These are phyloP conservation scores for Acutogordius australiensis DNA, from an alignment of 2,888 invertebrate genomes.

Conservation along the genomic window DNA sequence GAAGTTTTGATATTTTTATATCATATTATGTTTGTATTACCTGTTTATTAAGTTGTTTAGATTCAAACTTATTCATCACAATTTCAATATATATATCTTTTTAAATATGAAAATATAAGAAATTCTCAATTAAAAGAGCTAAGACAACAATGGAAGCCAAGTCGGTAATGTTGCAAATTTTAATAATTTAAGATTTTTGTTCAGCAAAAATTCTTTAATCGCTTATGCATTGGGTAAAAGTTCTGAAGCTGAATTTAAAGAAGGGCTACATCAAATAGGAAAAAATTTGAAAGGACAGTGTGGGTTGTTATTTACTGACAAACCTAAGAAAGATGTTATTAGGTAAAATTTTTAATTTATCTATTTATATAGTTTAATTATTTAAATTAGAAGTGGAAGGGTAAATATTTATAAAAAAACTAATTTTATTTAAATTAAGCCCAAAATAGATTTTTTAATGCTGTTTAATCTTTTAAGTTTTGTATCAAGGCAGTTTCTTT, in stretches of 20 bases:
- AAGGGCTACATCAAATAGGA: background rate
- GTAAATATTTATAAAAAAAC: too few species aligned
- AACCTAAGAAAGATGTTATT: background rate
- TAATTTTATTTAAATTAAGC: too few species aligned
- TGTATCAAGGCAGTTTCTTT: too few species aligned
- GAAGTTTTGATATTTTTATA: conserved; percentile 2
- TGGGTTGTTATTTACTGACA: conserved; percentile 9
- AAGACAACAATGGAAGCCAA: background rate
- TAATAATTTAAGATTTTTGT: conserved; percentile 8
- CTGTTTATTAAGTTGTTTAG: too few species aligned
- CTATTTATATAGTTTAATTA: too few species aligned
- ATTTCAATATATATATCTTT: background rate
- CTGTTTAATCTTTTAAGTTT: too few species aligned
- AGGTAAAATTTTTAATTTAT: background rate
- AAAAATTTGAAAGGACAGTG: background rate
- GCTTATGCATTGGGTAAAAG: conserved; percentile 3
- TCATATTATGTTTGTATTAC: too few species aligned
- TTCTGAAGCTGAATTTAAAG: background rate
- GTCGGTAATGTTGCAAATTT: background rate
- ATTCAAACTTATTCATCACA: background rate
- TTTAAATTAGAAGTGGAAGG: background rate
- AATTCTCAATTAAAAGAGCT: conserved; percentile 1
- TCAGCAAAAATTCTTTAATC: background rate
- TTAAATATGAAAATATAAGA: background rate
- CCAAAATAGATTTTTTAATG: too few species aligned